These are phyloP conservation scores for Siniperca undulata DNA, from an alignment of 2,797 vertebrate species.

Conservation along the genomic window DNA sequence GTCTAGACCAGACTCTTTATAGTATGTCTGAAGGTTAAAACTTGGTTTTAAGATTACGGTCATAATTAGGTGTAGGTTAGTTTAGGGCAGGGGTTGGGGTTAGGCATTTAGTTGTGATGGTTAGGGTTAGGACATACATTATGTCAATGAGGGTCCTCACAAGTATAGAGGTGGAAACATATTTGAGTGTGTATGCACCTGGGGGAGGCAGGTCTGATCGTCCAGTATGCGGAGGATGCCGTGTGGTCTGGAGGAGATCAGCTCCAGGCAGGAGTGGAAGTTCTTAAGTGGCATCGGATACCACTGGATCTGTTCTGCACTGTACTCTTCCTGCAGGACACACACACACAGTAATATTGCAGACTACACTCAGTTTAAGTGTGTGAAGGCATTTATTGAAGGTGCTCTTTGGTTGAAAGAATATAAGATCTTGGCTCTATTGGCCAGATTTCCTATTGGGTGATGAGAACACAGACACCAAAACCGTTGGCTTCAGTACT, in stretches of 20 bases:
- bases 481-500: neutral
- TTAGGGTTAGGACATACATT: neutral
- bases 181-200: constrained; percentile 80
- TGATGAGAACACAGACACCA: neutral
- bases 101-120: too few species aligned
- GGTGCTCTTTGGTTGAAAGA: neutral
- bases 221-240: constrained; percentile 92
- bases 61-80: too few species aligned
- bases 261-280: constrained; percentile 87
- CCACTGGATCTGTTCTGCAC: constrained; percentile 89
- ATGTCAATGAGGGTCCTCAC: neutral
- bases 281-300: constrained; percentile 81
- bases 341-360: neutral
- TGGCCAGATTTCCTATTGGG: neutral
- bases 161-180: neutral
- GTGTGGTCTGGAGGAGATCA: constrained; percentile 89
- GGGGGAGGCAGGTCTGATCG: constrained; percentile 91
- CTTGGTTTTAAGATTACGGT: too few species aligned
- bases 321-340: constrained; percentile 89
- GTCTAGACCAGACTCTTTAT: too few species aligned
- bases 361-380: neutral
- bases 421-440: neutral
- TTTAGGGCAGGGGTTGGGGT: too few species aligned
- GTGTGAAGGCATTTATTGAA: neutral
- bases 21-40: too few species aligned